Conservation (phyloP, 2,113 vertebrate genomes). For the Solenodon paradoxus region DNA sequence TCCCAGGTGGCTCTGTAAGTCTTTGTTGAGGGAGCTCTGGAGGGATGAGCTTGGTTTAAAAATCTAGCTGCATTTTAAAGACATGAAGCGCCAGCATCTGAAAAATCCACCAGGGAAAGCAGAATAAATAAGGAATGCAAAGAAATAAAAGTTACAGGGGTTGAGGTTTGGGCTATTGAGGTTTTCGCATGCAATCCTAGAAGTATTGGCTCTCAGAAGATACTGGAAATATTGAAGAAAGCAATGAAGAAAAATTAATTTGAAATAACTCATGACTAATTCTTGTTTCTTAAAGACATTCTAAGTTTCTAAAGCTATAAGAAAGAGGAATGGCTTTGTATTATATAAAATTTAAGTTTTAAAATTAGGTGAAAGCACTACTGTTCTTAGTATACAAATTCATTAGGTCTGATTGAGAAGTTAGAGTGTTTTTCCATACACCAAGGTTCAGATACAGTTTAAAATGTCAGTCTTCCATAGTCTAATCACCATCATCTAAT, state of each 20-base stretch:
- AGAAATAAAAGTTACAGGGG: conserved; percentile 28
- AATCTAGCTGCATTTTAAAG: conserved; percentile 62
- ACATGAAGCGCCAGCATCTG: conserved; percentile 38
- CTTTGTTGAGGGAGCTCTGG: conserved; percentile 44
- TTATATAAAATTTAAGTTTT: conserved; percentile 14
- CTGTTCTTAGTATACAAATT: not conserved
- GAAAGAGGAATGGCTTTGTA: not conserved
- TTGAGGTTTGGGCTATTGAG: not conserved
- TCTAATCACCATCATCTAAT: not conserved
- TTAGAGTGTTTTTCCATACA: not conserved
- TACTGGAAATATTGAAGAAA: not conserved
- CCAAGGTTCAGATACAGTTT: not conserved
- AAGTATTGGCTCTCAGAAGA: conserved; percentile 1
- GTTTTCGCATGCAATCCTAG: conserved; percentile 21
- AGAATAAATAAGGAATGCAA: conserved; percentile 43
- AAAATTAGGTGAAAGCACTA: not conserved
- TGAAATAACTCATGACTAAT: not conserved
- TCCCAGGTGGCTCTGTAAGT: not conserved
- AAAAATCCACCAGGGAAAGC: conserved; percentile 46
- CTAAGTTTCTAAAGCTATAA: not conserved
- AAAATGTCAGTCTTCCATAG: not conserved
- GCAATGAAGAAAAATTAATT: not conserved
- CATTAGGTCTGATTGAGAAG: not conserved
- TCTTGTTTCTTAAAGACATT: conserved; percentile 20
- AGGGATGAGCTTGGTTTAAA: conserved; percentile 45